Conservation (phyloP, 1,140 invertebrate genomes). For the Drosophila fuyamai region DNA sequence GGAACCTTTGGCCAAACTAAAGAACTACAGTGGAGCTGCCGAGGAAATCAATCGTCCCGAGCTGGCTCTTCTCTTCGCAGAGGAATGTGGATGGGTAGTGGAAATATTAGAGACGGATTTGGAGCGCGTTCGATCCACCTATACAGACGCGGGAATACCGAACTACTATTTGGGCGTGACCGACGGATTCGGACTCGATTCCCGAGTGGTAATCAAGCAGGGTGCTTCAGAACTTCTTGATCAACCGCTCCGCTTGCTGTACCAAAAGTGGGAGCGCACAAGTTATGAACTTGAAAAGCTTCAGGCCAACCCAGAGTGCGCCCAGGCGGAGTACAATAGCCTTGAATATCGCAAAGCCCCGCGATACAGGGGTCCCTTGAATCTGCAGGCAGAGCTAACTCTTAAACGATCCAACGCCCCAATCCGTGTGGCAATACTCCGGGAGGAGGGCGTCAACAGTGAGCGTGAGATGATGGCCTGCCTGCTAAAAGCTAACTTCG, state of each 20-base stretch:
- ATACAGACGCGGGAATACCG: conserved; percentile 87
- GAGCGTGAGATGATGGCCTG: conserved; percentile 99
- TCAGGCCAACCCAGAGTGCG: conserved; percentile 93
- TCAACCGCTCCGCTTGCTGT: conserved; percentile 88
- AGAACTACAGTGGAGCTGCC: conserved; percentile 19
- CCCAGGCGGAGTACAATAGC: conserved; percentile 91
- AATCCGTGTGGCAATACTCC: conserved; percentile 93
- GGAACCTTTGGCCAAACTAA: conserved; percentile 26
- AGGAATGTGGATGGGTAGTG: conserved; percentile 96
- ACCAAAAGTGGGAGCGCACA: conserved; percentile 97
- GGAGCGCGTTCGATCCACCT: conserved; percentile 87
- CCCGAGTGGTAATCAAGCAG: conserved; percentile 87
- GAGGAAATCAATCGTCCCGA: conserved; percentile 83
- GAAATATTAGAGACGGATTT: conserved; percentile 89
- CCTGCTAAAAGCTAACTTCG: conserved; percentile 95
- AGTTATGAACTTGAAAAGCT: conserved; percentile 94
- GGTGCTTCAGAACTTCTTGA: conserved; percentile 87
- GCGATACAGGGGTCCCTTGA: conserved; percentile 89
- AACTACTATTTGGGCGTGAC: conserved; percentile 91
- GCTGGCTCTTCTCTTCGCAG: conserved; percentile 92
- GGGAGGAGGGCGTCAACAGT: conserved; percentile 99
- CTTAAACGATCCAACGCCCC: conserved; percentile 75
- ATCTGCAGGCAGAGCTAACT: conserved; percentile 87
- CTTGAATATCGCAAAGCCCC: conserved; percentile 87
- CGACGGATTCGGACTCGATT: conserved; percentile 88